These are phyloP conservation scores for Poeciliopsis paucimaculata DNA, from an alignment of 2,797 vertebrate genomes.

Conservation along the genomic window DNA sequence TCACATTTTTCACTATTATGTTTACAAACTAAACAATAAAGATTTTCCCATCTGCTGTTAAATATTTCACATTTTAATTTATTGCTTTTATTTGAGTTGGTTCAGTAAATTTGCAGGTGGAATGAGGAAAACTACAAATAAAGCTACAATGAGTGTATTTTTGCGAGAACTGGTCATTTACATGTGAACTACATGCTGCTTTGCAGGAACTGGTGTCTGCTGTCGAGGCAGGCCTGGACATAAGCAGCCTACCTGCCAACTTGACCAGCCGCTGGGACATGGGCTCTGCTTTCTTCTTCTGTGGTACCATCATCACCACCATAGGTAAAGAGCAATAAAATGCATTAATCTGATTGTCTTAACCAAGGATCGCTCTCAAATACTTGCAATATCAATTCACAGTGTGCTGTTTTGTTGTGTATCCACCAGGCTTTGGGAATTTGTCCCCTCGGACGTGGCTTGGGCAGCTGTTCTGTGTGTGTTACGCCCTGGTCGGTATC, in stretches of 20 bases:
- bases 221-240: slow-evolving; percentile 84
- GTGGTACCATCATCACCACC: slow-evolving; percentile 93
- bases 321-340: slow-evolving; percentile 82
- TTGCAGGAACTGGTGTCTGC: slow-evolving; percentile 82
- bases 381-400: neutral
- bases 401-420: neutral
- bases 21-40: neutral
- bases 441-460: slow-evolving; percentile 85
- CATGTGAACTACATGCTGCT: neutral
- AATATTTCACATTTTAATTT: neutral
- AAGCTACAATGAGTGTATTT: neutral
- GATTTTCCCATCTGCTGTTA: neutral
- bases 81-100: neutral
- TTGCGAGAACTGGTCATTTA: neutral
- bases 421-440: slow-evolving; percentile 87
- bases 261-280: slow-evolving; percentile 87
- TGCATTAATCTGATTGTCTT: neutral
- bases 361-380: no score
- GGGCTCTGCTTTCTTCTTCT: slow-evolving; percentile 90
- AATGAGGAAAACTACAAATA: neutral
- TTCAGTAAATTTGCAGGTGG: neutral
- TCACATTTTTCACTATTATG: neutral
- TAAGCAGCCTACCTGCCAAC: slow-evolving; percentile 74
- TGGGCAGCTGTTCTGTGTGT: slow-evolving; percentile 90
- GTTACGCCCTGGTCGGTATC: slow-evolving; percentile 92